Base-by-base conservation (phyloP, 2,888 invertebrate genomes). In the Dryadula phaetusa region DNA sequence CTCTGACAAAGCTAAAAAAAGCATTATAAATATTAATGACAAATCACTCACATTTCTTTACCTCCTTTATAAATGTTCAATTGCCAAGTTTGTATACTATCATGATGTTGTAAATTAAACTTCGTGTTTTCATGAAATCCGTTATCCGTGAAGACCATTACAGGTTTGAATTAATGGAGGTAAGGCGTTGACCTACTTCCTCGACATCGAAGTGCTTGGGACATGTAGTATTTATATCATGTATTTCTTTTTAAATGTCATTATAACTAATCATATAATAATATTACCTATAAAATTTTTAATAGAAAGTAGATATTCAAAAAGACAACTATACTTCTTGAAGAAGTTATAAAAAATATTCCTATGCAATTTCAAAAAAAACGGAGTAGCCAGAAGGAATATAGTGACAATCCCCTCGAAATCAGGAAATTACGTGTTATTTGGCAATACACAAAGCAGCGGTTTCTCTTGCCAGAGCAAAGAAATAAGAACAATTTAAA, bases 41-140 rank as follows among this genome's bases (percentile, higher is more conserved):
- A 42, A 42, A 42, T 42, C 42, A 14, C 42, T 42, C 1, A 16
- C 16, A 16, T 16, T 7, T 7, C 42, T 16, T 5, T 16, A n/a
- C 16, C 7, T 16, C 42, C 16, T 42, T 16, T 16, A 22, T 14
- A 47, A 47, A 37, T 12, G 37, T 12, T 14, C n/a, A 8, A 42
- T 32, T 28, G 44, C 25, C 18, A 16, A 44, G 25, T 60, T 58
- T 12, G 42, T 28, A 16, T 16, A 60, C 16, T 42, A 67, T 67
- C 63, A 18, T 60, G 52, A 52, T 60, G 14, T 67, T 58, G 49
- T 63, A 64, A 58, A 49, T 58, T 49, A 52, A 67, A 60, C 47
- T 65, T 67, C 58, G 67, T 67, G 63, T 67, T 63, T 63, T 67
- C 67, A 52, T 44, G 52, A 58, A 63, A 67, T 67, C 42, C 34